A percentile compares a stretch with the other conserved stretches of the same genome.
Evolutionary conservation across 2,113 vertebrate species (phyloP).

Genomic region (Panurus biarmicus): DNA sequence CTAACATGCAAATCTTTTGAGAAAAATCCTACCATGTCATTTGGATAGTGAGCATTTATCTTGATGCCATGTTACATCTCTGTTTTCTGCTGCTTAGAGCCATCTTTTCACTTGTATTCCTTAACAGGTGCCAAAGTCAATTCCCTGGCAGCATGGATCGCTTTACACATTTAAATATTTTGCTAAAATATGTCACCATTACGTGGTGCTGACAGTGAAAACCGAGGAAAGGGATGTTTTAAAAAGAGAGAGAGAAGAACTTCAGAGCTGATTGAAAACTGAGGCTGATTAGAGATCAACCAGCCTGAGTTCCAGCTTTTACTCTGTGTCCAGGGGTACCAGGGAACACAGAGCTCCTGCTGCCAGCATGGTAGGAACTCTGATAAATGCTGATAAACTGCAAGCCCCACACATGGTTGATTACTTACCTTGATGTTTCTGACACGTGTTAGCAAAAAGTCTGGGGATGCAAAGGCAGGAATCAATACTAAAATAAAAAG

Average conservation of each 20-base stretch:
- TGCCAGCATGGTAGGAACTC: not conserved
- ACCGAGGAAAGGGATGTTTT: not conserved
- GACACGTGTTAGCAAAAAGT: constrained; percentile 21
- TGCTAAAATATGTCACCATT: not conserved
- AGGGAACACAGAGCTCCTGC: not conserved
- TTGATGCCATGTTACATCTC: not conserved
- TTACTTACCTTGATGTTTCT: constrained; percentile 67
- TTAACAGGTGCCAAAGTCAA: not conserved
- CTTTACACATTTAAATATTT: not conserved
- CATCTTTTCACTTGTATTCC: not conserved
- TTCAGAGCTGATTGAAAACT: not conserved
- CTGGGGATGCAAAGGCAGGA: constrained; percentile 36
- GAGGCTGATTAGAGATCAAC: not conserved
- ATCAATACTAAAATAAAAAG: constrained; percentile 35
- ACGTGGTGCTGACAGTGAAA: not conserved
- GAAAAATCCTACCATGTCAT: not conserved
- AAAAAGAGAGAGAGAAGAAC: not conserved
- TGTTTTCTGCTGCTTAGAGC: not conserved
- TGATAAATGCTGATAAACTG: not conserved
- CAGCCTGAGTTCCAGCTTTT: not conserved
- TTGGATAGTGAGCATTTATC: not conserved
- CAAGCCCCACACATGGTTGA: not conserved
- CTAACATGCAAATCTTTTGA: not conserved
- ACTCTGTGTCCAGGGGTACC: not conserved
- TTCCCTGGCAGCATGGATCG: not conserved